Evolutionary conservation across 2,888 invertebrate species (phyloP), one percentile per base, ranked within the genome.

Genomic region (Watsonalla binaria): DNA sequence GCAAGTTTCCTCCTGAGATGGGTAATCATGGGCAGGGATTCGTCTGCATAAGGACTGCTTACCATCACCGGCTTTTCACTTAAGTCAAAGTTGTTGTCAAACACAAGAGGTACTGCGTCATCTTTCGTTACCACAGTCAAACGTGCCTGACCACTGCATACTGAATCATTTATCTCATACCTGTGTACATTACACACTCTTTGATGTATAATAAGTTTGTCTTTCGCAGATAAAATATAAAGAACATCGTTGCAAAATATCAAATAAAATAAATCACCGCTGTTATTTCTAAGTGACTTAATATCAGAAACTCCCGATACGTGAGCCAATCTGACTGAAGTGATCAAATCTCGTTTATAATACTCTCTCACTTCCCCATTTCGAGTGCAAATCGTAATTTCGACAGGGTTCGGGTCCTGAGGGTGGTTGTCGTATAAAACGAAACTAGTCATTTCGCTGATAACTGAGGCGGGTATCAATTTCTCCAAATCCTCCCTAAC

Each of bases 371-470:
- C 60, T 70, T 84, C 82, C 9, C 84, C 83, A 6, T 60, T 60
- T 53, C 61, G 63, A 1, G 86, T 85, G 57, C 82, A 84, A 57
- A 88, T 54, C 14, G 68, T 74, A 51, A 90, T 60, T 65, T 90
- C 90, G 54, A 85, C 67, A 9, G 55, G 56, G 51, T 68, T 80
- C 7, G 58, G 51, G 53, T 80, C 80, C 53, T 63, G 67, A 6
- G 90, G 89, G 60, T 90, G 86, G 45, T 81, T 61, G 58, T 90
- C 89, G 59, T 83, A 84, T 33, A 88, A 80, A 1, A 73, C 75
- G 58, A 80, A 90, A 70, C 86, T 81, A 39, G 63, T 50, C 6
- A 84, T 70, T 14, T 84, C 78, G 35, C 71, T 71, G 8, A 80
- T 5, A 45, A 82, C 52, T 13, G 80, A 71, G 9, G 70, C 59